phyloP scores from a whole-genome alignment of 2,113 vertebrate genomes.

The Pygoscelis antarcticus region DNA sequence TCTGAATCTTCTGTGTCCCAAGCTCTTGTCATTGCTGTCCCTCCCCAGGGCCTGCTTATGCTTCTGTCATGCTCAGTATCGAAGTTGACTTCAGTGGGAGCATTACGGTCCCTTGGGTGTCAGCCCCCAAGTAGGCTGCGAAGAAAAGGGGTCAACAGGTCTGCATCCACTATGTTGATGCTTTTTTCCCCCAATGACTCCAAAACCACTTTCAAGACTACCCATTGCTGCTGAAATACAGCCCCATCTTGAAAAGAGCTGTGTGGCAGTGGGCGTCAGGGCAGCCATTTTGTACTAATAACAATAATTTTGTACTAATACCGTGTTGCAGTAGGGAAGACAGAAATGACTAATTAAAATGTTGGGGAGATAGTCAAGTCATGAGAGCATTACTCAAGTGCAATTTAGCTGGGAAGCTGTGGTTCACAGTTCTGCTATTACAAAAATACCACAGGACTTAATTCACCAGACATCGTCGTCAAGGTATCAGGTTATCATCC shows the following conservation, averaged over 20 bases:
- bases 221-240: neutral
- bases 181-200: neutral
- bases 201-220: neutral
- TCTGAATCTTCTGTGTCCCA: neutral
- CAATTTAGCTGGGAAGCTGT: constrained; percentile 53
- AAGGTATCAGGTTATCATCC: neutral
- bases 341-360: constrained; percentile 64
- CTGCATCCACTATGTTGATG: neutral
- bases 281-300: constrained; percentile 27
- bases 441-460: constrained; percentile 37
- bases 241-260: neutral
- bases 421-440: constrained; percentile 40
- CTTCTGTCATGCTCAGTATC: neutral
- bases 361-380: constrained; percentile 55
- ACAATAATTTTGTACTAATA: constrained; percentile 20
- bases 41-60: neutral
- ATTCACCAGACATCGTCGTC: neutral
- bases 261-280: neutral
- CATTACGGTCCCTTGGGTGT: neutral
- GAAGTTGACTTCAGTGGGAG: neutral
- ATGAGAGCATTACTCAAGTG: constrained; percentile 60
- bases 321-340: neutral
- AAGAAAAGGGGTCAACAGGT: neutral
- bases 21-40: neutral
- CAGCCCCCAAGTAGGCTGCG: neutral